Base-by-base conservation (phyloP, 2,113 vertebrate species). In the Ictalurus punctatus region DNA sequence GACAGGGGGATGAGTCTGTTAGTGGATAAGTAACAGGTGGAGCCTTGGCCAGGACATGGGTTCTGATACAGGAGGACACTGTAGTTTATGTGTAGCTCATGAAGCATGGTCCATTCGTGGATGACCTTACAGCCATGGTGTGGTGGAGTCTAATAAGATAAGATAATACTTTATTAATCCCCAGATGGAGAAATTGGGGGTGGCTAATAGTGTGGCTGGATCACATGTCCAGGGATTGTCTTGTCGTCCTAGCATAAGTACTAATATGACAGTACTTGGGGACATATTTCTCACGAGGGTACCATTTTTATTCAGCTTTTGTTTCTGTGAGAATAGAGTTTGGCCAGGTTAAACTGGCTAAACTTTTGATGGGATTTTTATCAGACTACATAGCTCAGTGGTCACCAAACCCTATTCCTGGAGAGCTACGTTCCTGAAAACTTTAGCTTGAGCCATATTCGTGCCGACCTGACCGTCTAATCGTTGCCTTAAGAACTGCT, bases 31-130 rank as follows among this genome's bases (percentile, higher is more conserved):
- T 81, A 87, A 83, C 84, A 85, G 82, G 86, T 71, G 92, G 61
- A 89, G 90, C 86, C 93, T 95, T 95, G 94, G 94, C 92, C 89
- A 92, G 27, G 58, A 91, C 90, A 88, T 87, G 82, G 74, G 25
- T 78, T 80, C 92, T 90, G 94, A 95, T 95, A 94, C 94, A 91
- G 91, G 90, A 92, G 92, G 90, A 93, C 90, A 87, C 90, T 93
- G 89, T 71, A 91, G 90, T 93, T 92, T 82, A 95, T 94, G 93
- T 94, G 93, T 92, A 88, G 85, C 71, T 86, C 59, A 65, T 61
- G 74, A 79, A 30, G 30, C 25, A 85, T 84, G 69, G 81, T 85
- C 84, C 25, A 44, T 34, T 23, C 61, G 27, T 54, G 44, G 34
- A 65, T 73, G 17, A 56, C 6, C 27, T 65, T 48, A 13, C 19